Conservation (phyloP, 2,888 invertebrate genomes). For the Thyatira batis region DNA sequence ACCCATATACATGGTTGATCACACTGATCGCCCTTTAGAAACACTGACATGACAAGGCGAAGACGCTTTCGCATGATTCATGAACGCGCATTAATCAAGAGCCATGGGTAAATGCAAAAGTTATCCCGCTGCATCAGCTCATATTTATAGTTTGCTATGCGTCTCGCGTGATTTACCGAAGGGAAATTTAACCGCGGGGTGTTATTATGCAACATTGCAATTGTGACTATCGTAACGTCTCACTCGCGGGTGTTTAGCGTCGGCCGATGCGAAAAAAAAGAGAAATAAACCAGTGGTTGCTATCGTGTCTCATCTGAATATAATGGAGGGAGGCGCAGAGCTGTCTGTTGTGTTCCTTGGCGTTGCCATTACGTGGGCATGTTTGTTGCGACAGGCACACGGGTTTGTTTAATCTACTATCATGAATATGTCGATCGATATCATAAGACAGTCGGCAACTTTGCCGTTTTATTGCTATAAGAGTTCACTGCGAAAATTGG, state of each 20-base stretch:
- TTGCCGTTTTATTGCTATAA: not conserved
- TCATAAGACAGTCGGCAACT: not conserved
- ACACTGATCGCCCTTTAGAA: not conserved
- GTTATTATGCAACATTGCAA: slow-evolving; percentile 23
- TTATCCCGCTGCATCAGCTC: slow-evolving; percentile 18
- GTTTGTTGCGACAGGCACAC: slow-evolving; percentile 34
- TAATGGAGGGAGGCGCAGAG: slow-evolving; percentile 66
- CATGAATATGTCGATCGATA: slow-evolving; percentile 1
- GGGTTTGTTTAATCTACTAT: slow-evolving; percentile 13
- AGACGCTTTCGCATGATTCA: slow-evolving; percentile 32
- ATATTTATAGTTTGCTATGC: slow-evolving; percentile 4
- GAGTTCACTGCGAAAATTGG: not conserved
- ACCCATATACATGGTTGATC: not conserved
- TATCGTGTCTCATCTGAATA: slow-evolving; percentile 73
- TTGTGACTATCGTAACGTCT: slow-evolving; percentile 44
- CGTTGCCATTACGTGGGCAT: slow-evolving; percentile 60
- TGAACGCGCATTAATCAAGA: slow-evolving; percentile 58
- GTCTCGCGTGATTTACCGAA: slow-evolving; percentile 3
- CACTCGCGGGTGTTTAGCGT: slow-evolving; percentile 24
- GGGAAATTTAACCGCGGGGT: slow-evolving; percentile 16
- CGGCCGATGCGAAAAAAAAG: slow-evolving; percentile 20
- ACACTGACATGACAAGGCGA: slow-evolving; percentile 26
- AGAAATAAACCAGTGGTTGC: slow-evolving; percentile 32
- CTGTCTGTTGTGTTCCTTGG: slow-evolving; percentile 47
- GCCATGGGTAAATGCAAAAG: slow-evolving; percentile 28